Evolutionary conservation across 2,113 vertebrate species (phyloP).

Genomic region (Origma solitaria): DNA sequence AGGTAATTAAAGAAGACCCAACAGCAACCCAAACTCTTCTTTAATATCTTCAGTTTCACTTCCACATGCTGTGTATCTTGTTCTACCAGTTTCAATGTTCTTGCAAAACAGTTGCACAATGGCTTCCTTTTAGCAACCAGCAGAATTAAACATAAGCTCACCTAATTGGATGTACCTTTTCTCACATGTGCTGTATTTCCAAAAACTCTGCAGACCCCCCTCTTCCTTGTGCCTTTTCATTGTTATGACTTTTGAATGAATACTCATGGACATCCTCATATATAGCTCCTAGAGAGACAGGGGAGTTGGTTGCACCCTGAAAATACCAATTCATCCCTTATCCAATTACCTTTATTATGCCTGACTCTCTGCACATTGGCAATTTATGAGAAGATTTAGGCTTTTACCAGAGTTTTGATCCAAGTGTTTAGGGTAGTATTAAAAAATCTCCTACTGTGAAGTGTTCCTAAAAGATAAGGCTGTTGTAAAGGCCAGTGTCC

Average conservation of each 20-base stretch:
- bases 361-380: neutral
- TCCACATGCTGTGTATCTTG: slow-evolving; percentile 46
- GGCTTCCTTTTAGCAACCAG: slow-evolving; percentile 7
- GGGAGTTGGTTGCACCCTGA: neutral
- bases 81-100: slow-evolving; percentile 51
- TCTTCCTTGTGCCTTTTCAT: neutral
- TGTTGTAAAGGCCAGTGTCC: neutral
- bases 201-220: neutral
- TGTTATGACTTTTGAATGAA: neutral
- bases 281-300: neutral
- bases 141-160: slow-evolving; percentile 27
- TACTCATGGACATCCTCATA: neutral
- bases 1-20: slow-evolving; percentile 56
- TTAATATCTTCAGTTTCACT: slow-evolving; percentile 57
- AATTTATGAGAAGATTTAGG: neutral
- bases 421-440: neutral
- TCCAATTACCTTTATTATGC: neutral
- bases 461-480: neutral
- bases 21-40: slow-evolving; percentile 41
- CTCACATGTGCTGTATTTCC: slow-evolving; percentile 5
- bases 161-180: neutral
- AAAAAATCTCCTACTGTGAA: neutral
- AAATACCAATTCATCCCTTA: neutral
- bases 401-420: neutral
- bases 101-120: slow-evolving; percentile 56